Base-by-base conservation (phyloP, 2,113 vertebrate species). In the Electrona antarctica region DNA sequence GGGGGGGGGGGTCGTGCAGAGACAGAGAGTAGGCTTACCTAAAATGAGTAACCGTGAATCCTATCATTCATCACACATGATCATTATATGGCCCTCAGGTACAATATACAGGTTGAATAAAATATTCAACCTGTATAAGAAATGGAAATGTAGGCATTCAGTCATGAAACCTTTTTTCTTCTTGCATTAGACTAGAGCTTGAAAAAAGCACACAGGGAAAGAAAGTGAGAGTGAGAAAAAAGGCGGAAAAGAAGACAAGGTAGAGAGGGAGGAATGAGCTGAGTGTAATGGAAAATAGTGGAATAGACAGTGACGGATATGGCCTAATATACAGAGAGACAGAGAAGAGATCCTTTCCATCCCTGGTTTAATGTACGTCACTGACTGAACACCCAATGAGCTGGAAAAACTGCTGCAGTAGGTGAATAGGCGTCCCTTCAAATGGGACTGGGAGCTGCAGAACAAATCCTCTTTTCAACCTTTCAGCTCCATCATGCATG, bases 341-440 rank as follows among this genome's bases (percentile, higher is more conserved):
- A 56, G 29, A 47, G 33, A 11, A 7, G 55, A 11, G 4, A 69
- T 59, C 55, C 77, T 69, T 59, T 21, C 0, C 33, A 54, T 65
- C 33, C 50, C 48, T 29, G 58, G 47, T 15, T 54, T 56, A 1
- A 54, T 33, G 14, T 50, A 14, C 64, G 64, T 45, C 6, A 6
- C 12, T 29, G 21, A 15, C 12, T 0, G 2, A 65, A 45, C 56
- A 71, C 29, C 51, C 63, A 41, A 2, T 84, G 83, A 90, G 79
- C 84, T 77, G 78, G 76, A 89, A 85, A 87, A 83, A 82, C n/a
- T 79, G 85, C 81, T 77, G 71, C 60, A 64, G 55, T 61, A 29
- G 62, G 63, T 52, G 7, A 52, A 69, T 58, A n/a, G 41, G 45
- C 46, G 2, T 72, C 56, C 52, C 64, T 71, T 79, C 60, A 71